Evolutionary conservation across 2,797 vertebrate species (phyloP), one percentile per base, ranked within the genome.

Genomic region (Trachurus trachurus): DNA sequence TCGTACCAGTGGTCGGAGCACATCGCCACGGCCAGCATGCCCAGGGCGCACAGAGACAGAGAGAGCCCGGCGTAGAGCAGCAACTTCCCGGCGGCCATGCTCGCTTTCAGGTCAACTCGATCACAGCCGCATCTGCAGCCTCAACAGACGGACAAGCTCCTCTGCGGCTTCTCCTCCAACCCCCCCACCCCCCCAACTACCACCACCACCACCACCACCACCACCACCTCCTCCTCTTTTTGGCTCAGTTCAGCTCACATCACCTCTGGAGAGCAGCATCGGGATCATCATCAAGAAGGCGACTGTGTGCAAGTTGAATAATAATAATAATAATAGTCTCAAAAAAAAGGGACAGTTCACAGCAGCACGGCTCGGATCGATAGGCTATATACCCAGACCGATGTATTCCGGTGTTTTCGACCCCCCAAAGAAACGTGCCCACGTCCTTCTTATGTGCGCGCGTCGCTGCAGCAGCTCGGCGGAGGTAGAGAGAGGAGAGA

Each of bases 1-100:
- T 99, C 98, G 10, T 99, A 99, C 98, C 98, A 99, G 92, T 99
- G 98, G 93, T 99, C 98, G 29, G 98, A 99, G 93, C 98, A 98
- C 93, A 99, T 96, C 17, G 98, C 98, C 94, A 99, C 98, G 1
- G 98, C 98, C 94, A 99, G 96, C 98, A 99, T 99, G 86, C 96
- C 98, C 87, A 99, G 95, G 92, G 98, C 98, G 93, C 97, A 99
- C 66, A 99, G 95, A 85, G 98, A 98, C 67, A 99, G 95, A 84
- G 97, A 97, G 83, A 99, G 97, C 88, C 98, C 98, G 50, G 98
- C 97, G 90, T 98, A 99, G 82, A 99, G 97, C 95, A 99, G 94
- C 69, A 99, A 95, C 96, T 98, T 98, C 95, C 98, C 98, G 83
- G 98, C 97, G 96, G 98, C 97, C 98, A 99, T 99, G 89, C 87